phyloP scores from a whole-genome alignment of 1,140 invertebrate species.

The Eumeta japonica region DNA sequence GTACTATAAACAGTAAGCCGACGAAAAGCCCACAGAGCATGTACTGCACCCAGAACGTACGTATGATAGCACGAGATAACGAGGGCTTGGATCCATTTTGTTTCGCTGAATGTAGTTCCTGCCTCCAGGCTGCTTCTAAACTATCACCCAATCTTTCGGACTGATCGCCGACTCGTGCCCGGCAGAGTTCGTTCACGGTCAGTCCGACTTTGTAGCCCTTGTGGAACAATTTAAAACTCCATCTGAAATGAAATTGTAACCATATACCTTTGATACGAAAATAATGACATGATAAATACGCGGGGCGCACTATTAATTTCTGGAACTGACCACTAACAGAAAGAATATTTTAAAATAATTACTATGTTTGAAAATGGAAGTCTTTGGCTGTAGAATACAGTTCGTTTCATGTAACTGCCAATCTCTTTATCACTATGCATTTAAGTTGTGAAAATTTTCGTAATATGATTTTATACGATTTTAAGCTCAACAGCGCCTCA shows the following conservation, averaged over 20 bases:
- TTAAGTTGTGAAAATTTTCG: too few relatives aligned
- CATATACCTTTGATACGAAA: too few relatives aligned
- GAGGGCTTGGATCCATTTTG: slow-evolving; percentile 33
- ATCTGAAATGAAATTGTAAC: slow-evolving; percentile 23
- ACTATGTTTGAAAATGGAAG: too few relatives aligned
- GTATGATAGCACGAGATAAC: slow-evolving; percentile 47
- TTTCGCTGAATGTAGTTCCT: slow-evolving; percentile 38
- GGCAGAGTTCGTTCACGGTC: slow-evolving; percentile 60
- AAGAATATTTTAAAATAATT: too few relatives aligned
- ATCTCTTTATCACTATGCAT: too few relatives aligned
- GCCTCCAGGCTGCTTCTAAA: slow-evolving; percentile 55
- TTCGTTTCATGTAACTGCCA: too few relatives aligned
- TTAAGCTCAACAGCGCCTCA: too few relatives aligned
- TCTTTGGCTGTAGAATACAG: too few relatives aligned
- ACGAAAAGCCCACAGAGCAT: slow-evolving; percentile 33
- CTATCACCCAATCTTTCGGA: slow-evolving; percentile 59
- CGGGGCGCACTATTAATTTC: too few relatives aligned
- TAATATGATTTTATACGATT: too few relatives aligned
- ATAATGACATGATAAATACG: too few relatives aligned
- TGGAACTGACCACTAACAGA: too few relatives aligned
- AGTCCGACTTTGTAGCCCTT: slow-evolving; percentile 54
- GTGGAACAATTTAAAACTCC: slow-evolving; percentile 36
- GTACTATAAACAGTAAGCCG: slow-evolving; percentile 36
- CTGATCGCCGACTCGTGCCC: slow-evolving; percentile 59
- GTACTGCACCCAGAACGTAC: slow-evolving; percentile 54